Base-by-base conservation (phyloP, 2,113 vertebrate genomes). In the Progne subis region DNA sequence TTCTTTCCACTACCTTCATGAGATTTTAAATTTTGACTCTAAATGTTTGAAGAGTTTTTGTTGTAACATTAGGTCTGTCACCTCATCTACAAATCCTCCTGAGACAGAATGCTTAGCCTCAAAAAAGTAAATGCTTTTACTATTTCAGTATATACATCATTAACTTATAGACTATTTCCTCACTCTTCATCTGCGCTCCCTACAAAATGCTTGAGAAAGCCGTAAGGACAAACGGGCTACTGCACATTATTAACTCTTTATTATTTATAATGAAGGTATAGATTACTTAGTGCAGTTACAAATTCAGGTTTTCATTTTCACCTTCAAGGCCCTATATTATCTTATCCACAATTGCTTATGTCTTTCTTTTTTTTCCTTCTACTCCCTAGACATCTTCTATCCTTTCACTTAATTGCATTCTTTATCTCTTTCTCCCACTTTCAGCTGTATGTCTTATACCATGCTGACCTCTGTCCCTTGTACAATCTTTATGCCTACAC, bases 351-450 rank as follows among this genome's bases (percentile, higher is more conserved):
- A 90, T 78, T 88, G 92, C 79, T 95, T 83, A 88, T 71, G 65
- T 86, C 94, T 92, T 92, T 86, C 82, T 93, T 96, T 96, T 95
- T 95, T 90, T 96, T 96, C 92, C 68, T 93, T 92, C 68, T 92
- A 94, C 90, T 95, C 95, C 95, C 92, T 86, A 91, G 87, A 84
- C 68, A 93, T 90, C 34, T 63, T 82, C 79, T 71, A 82, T 90
- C 72, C 77, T 93, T 96, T 72, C 43, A 86, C 60, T 93, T 96
- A 93, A 96, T 94, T 96, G 90, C 25, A 7, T 94, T 95, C 92
- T 97, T 94, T 95, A 95, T 95, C 92, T 95, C 77, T 18, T 93
- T 96, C 92, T 92, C 88, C 86, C 61, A 79, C 94, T 93, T 96
- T 64, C 76, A 88, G 80, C 72, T 80, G 56, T 53, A 46, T 56